Evolutionary conservation across 2,888 invertebrate species (phyloP).

Genomic region (Atherix ibis): DNA sequence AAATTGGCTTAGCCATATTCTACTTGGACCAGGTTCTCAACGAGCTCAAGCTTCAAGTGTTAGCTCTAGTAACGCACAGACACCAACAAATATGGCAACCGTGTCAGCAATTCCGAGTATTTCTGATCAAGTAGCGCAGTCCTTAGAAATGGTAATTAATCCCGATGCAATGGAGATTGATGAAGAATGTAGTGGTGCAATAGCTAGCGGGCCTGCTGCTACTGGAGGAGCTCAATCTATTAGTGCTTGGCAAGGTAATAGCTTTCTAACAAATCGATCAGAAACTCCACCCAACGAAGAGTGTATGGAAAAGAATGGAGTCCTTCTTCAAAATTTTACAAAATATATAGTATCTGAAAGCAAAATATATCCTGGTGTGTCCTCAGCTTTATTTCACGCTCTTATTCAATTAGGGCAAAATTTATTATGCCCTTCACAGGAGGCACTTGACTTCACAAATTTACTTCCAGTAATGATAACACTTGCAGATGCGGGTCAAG

Average conservation of each 20-base stretch:
- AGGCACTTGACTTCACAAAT: constrained; percentile 61
- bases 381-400: constrained; percentile 46
- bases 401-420: constrained; percentile 57
- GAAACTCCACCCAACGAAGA: constrained; percentile 29
- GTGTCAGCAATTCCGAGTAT: constrained; percentile 32
- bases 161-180: constrained; percentile 33
- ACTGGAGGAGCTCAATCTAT: constrained; percentile 14
- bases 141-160: constrained; percentile 18
- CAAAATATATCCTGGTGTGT: constrained; percentile 21
- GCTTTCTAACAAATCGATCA: constrained; percentile 35
- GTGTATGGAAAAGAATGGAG: constrained; percentile 46
- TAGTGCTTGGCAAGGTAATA: constrained; percentile 27
- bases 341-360: constrained; percentile 57
- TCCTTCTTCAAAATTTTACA: constrained; percentile 51
- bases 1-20: constrained; percentile 46
- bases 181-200: constrained; percentile 26
- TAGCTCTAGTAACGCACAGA: constrained; percentile 36
- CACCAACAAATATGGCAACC: constrained; percentile 35
- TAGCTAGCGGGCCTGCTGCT: constrained; percentile 16
- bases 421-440: constrained; percentile 44
- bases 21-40: constrained; percentile 38
- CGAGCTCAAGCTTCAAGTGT: constrained; percentile 29
- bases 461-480: constrained; percentile 64
- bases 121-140: constrained; percentile 27
- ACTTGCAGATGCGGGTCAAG: constrained; percentile 70